A percentile compares a stretch with the other conserved stretches of the same genome.
Conservation (phyloP, 30 jellyfish, hydroid and myxozoan genomes). For the Aurelia sp. region DNA sequence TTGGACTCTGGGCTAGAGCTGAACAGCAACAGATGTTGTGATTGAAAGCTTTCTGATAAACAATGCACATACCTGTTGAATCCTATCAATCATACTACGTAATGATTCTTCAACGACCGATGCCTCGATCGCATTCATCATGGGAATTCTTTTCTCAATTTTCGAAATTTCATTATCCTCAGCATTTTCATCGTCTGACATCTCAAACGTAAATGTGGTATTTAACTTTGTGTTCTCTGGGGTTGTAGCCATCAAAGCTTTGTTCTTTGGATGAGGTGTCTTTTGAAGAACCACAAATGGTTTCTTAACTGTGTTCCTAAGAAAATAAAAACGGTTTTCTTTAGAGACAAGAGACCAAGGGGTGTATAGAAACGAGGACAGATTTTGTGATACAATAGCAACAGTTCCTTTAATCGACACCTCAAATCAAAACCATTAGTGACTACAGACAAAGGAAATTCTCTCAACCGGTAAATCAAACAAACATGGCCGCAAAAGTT, state of each 20-base stretch:
- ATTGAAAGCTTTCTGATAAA: neutral
- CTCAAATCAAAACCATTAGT: no score
- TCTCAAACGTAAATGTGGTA: constrained; percentile 54
- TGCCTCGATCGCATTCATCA: constrained; percentile 62
- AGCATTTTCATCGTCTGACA: constrained; percentile 19
- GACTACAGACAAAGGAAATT: no score
- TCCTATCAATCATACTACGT: constrained; percentile 33
- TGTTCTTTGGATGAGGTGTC: constrained; percentile 47
- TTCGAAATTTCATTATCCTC: constrained; percentile 25
- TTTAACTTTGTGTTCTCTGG: constrained; percentile 17
- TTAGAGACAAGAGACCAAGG: no score
- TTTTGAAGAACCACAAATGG: constrained; percentile 57
- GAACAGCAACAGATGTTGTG: no score
- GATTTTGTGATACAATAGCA: no score
- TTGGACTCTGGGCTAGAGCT: no score
- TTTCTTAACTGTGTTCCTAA: constrained; percentile 57
- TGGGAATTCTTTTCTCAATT: constrained; percentile 23
- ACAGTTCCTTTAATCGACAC: no score
- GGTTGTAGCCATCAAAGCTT: neutral
- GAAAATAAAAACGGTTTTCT: no score
- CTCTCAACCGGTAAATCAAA: no score
- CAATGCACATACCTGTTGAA: constrained; percentile 19
- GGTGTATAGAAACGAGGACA: no score
- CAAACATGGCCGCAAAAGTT: no score
- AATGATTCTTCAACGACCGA: constrained; percentile 58